A percentile compares a stretch with the other conserved stretches of the same genome.
Conservation (phyloP, 1,140 invertebrate species). For the Trachelipus rathkii region DNA sequence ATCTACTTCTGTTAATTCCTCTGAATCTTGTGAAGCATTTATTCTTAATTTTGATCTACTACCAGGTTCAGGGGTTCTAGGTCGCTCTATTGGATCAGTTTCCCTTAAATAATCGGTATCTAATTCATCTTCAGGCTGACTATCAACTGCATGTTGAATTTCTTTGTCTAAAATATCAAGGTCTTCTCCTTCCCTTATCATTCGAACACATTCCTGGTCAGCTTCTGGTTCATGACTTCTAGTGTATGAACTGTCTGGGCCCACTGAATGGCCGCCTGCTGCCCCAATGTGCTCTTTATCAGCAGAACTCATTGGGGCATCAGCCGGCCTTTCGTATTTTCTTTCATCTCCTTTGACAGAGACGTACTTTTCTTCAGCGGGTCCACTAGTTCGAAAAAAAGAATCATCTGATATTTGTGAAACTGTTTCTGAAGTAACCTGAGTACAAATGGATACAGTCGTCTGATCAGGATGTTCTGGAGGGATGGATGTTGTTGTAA, state of each 20-base stretch:
- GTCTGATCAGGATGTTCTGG: slow-evolving; percentile 52
- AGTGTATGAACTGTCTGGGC: slow-evolving; percentile 40
- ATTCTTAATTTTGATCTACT: slow-evolving; percentile 31
- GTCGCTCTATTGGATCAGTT: slow-evolving; percentile 54
- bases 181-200: slow-evolving; percentile 59
- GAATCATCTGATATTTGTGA: slow-evolving; percentile 48
- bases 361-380: slow-evolving; percentile 58
- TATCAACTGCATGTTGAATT: slow-evolving; percentile 45
- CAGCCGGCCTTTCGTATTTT: slow-evolving; percentile 42
- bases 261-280: slow-evolving; percentile 45
- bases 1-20: slow-evolving; percentile 56
- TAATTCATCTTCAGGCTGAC: slow-evolving; percentile 46
- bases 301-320: slow-evolving; percentile 30
- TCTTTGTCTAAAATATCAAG: slow-evolving; percentile 46
- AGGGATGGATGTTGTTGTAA: slow-evolving; percentile 54
- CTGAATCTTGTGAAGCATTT: slow-evolving; percentile 46
- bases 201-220: slow-evolving; percentile 45
- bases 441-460: slow-evolving; percentile 54
- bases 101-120: slow-evolving; percentile 47
- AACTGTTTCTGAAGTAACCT: slow-evolving; percentile 55
- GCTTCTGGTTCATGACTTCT: slow-evolving; percentile 47
- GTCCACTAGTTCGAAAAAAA: slow-evolving; percentile 54
- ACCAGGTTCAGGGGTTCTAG: slow-evolving; percentile 54
- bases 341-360: slow-evolving; percentile 52
- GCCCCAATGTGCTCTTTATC: slow-evolving; percentile 30